Evolutionary conservation across 2,797 vertebrate species (phyloP), one percentile per base, ranked within the genome.

Genomic region (Euphonia xanthogaster): DNA sequence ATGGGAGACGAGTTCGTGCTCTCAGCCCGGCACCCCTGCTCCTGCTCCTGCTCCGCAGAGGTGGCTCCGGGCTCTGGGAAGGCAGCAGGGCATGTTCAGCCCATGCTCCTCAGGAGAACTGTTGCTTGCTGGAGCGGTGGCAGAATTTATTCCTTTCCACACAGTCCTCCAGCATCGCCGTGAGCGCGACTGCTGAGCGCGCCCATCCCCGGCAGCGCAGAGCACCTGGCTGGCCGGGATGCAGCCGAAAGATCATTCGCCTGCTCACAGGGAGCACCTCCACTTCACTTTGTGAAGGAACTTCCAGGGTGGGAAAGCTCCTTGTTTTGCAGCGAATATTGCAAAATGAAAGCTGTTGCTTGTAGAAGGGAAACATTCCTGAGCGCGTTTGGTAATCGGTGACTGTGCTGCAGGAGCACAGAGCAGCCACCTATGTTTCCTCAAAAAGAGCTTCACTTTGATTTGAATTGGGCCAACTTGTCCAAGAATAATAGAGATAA

Each of bases 191-290:
- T 8, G 45, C n/a, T 7, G 55, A 50, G 22, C 10, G 24, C 11
- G 55, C 28, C 86, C 66, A 5, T 83, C 71, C 6, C 86, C 2
- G 4, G 50, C 22, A 74, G 42, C n/a, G 74, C 67, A 9, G n/a
- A 90, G 84, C 89, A 96, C 95, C 95, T 94, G 94, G 82, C 1
- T 60, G 85, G 42, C 61, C 39, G 47, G 25, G 67, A 14, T 37
- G 87, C 45, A 14, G 2, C 12, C 17, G 47, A 1, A 25, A 31
- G 23, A 35, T 19, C 65, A 4, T 50, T 40, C 7, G 0, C 27
- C 31, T 88, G 45, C n/a, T 72, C 60, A 2, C 85, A 4, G 44
- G 37, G 62, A 39, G 54, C 81, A 4, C 40, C 61, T n/a, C 44
- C 40, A 0, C 61, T 83, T 12, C 17, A 12, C 68, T 62, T 22